Conservation (phyloP, 2,888 invertebrate species). For the Andrena minutula region DNA sequence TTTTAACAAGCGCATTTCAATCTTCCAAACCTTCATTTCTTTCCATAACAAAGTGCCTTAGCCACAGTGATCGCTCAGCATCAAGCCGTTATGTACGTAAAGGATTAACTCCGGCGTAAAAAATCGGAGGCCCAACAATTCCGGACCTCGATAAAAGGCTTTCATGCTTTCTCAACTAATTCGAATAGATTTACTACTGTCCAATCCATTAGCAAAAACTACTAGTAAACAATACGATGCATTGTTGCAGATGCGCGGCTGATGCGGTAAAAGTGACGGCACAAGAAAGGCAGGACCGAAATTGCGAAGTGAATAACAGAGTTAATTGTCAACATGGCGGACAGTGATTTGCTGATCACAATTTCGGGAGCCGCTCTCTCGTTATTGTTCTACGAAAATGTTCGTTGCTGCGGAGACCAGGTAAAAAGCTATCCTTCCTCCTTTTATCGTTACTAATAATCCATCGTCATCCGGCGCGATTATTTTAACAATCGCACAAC, state of each 20-base stretch:
- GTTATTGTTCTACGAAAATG: conserved; percentile 89
- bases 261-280: conserved; percentile 6
- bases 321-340: conserved; percentile 80
- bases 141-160: background rate
- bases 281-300: conserved; percentile 27
- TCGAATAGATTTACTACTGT: background rate
- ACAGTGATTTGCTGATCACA: conserved; percentile 79
- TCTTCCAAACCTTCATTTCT: no score
- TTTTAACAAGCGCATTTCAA: no score
- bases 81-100: background rate
- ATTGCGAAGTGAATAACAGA: conserved; percentile 43
- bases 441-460: background rate
- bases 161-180: background rate
- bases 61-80: no score
- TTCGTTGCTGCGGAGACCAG: conserved; percentile 88
- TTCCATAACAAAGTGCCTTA: no score
- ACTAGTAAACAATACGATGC: background rate
- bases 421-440: conserved; percentile 80
- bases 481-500: background rate
- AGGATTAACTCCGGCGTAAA: background rate
- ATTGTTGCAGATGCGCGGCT: conserved; percentile 18
- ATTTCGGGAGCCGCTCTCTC: conserved; percentile 89
- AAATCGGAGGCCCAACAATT: background rate
- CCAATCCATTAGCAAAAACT: background rate
- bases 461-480: background rate